phyloP scores from a whole-genome alignment of 2,797 vertebrate genomes.

The Coccyzus lansbergi region DNA sequence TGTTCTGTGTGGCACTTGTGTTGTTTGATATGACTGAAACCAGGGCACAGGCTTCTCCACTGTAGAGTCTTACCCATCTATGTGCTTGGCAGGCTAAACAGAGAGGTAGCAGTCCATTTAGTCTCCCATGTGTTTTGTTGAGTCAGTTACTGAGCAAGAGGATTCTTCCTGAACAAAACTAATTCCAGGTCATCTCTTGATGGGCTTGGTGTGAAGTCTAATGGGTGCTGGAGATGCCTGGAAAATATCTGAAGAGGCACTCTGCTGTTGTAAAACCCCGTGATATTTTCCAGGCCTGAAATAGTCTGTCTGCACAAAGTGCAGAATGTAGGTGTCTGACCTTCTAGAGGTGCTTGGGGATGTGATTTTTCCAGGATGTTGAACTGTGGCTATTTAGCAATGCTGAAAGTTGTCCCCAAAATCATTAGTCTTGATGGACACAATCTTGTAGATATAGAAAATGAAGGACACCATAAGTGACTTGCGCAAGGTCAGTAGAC shows the following conservation, averaged over 20 bases:
- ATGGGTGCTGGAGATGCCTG: background rate
- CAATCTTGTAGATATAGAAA: background rate
- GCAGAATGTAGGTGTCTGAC: background rate
- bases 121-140: background rate
- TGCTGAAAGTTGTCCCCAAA: background rate
- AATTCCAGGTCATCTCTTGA: background rate
- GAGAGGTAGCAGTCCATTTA: background rate
- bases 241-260: background rate
- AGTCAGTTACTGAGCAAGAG: slow-evolving; percentile 23
- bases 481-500: background rate
- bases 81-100: background rate
- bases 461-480: background rate
- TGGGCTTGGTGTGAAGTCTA: background rate
- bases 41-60: background rate
- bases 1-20: background rate
- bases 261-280: background rate
- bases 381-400: background rate
- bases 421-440: background rate
- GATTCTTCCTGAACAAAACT: background rate
- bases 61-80: background rate
- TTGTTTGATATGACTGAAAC: background rate
- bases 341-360: background rate
- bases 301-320: background rate
- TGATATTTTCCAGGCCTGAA: background rate
- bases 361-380: background rate